Percentiles rank a stretch among this genome's conserved stretches.
Evolutionary conservation across 1,140 invertebrate genomes (phyloP).

Genomic region (Papilio glaucus): DNA sequence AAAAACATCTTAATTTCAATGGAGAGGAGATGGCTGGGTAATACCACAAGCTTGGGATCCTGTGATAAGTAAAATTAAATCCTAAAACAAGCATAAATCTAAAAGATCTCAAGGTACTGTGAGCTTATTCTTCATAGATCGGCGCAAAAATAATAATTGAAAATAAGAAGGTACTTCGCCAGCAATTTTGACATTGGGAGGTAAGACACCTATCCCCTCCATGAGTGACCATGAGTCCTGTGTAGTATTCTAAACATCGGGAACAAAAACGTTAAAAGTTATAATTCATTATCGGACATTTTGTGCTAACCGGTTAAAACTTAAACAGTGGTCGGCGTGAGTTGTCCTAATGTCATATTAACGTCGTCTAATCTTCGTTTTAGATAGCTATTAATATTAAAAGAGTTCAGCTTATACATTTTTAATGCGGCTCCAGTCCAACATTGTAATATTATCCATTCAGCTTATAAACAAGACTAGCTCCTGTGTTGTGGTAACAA

Average conservation of each 20-base stretch:
- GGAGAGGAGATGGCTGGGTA: too few relatives aligned
- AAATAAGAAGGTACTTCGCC: too few relatives aligned
- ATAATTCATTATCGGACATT: background rate
- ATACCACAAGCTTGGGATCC: too few relatives aligned
- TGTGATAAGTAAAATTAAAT: too few relatives aligned
- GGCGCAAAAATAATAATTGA: too few relatives aligned
- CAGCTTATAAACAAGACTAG: constrained; percentile 46
- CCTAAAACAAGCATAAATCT: too few relatives aligned
- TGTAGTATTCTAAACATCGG: too few relatives aligned
- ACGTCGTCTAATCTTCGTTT: constrained; percentile 37
- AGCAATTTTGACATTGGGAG: too few relatives aligned
- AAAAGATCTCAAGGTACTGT: too few relatives aligned
- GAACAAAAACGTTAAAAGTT: too few relatives aligned
- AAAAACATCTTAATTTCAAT: too few relatives aligned
- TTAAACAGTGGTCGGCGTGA: constrained; percentile 28
- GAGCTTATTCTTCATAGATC: too few relatives aligned
- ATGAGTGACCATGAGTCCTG: background rate
- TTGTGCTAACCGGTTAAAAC: background rate
- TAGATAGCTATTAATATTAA: constrained; percentile 50
- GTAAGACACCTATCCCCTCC: background rate
- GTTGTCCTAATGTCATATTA: constrained; percentile 44
- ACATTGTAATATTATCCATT: constrained; percentile 49
- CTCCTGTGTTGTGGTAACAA: constrained; percentile 44
- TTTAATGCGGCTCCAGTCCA: constrained; percentile 54
- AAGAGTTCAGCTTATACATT: constrained; percentile 61